Evolutionary conservation across 2,888 invertebrate species (phyloP), one percentile per base, ranked within the genome.

Genomic region (Mythimna vitellina): DNA sequence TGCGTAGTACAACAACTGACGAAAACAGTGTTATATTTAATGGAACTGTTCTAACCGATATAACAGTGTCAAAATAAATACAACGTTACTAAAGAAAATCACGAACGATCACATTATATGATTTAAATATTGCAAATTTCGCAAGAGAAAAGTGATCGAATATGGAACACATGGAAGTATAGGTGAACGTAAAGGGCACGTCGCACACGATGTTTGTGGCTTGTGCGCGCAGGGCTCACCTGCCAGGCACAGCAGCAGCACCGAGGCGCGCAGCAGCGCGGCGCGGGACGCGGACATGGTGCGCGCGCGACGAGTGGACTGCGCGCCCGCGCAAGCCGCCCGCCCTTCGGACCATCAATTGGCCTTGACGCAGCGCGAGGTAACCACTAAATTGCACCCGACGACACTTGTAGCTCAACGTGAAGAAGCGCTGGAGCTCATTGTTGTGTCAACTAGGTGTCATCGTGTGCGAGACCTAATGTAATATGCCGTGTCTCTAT

Each of bases 281-380:
- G 75, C 64, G 66, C 79, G 73, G 54, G 72, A 63, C 69, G 82
- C 84, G 78, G 83, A 70, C 87, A 83, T 80, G 62, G 76, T 82
- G 74, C 66, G 84, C 78, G 81, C 80, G 81, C 85, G 84, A 76
- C 82, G 76, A 60, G 73, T 80, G 88, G 89, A 85, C 81, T 81
- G 88, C 84, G 82, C 83, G 58, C 86, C 81, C 75, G 68, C 75
- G 17, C 82, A 62, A 81, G 85, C 92, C 93, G 93, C 92, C 93
- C 92, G 93, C 93, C 93, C 92, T 93, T 92, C 90, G 89, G 77
- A 79, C 85, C 86, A 83, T 82, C 87, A 88, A 91, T 90, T 92
- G 91, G 89, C 91, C 93, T 92, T 91, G 92, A 89, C 78, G 83
- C 88, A 81, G 83, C 84, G 88, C 89, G 88, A 87, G 86, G 85